A percentile compares a stretch with the other conserved stretches of the same genome.
Evolutionary conservation across 2,888 invertebrate species (phyloP).

Genomic region (Orthosia gothica): DNA sequence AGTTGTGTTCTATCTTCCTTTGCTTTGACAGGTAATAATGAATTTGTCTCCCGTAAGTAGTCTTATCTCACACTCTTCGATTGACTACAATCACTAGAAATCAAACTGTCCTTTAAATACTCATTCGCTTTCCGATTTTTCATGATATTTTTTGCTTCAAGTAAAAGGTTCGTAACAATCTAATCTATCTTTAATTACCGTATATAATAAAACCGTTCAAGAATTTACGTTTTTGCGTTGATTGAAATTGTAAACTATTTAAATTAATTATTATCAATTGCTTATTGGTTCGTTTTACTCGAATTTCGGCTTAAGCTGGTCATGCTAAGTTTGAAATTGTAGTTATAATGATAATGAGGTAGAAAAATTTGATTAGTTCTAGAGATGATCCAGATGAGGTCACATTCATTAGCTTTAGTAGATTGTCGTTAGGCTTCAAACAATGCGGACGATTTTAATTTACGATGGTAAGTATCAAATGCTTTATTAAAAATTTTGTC

Average conservation of each 20-base stretch:
- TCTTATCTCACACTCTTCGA: background rate
- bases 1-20: background rate
- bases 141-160: conserved; percentile 39
- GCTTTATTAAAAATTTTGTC: too few relatives aligned
- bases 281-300: background rate
- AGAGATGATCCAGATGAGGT: conserved; percentile 10
- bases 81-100: conserved; percentile 38
- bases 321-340: background rate
- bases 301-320: conserved; percentile 16
- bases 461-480: background rate
- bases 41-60: background rate
- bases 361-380: conserved; percentile 11
- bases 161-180: conserved; percentile 59
- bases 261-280: conserved; percentile 22
- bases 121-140: conserved; percentile 49
- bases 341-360: background rate
- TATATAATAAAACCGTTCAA: conserved; percentile 24
- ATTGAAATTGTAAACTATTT: conserved; percentile 19
- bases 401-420: conserved; percentile 8
- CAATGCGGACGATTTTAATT: background rate
- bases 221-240: conserved; percentile 28
- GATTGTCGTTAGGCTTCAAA: background rate
- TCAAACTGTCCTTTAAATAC: conserved; percentile 66
- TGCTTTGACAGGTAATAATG: background rate
- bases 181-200: conserved; percentile 58